A percentile compares a stretch with the other conserved stretches of the same genome.
phyloP scores from a whole-genome alignment of 2,888 invertebrate species.

The Pegoplata infirma region DNA sequence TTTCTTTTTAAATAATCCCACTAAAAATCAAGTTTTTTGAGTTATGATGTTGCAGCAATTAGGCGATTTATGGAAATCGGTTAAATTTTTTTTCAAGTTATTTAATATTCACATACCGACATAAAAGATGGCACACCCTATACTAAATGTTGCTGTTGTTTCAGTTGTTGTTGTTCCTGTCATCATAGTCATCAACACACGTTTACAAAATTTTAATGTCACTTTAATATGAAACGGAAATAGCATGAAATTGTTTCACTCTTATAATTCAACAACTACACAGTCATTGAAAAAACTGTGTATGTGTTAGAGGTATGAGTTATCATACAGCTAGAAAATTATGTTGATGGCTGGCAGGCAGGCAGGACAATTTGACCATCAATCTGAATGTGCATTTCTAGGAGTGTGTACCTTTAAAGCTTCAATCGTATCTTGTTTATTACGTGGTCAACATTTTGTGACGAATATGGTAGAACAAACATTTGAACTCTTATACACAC shows the following conservation, averaged over 20 bases:
- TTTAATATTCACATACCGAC: no score
- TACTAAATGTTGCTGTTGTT: slow-evolving; percentile 34
- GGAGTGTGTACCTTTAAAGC: slow-evolving; percentile 18
- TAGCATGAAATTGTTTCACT: slow-evolving; percentile 64
- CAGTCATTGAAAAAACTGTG: background rate
- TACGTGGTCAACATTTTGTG: slow-evolving; percentile 56
- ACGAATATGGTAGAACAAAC: slow-evolving; percentile 49
- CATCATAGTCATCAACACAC: slow-evolving; percentile 53
- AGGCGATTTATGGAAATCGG: no score
- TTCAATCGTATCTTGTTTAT: slow-evolving; percentile 52
- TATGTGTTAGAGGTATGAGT: background rate
- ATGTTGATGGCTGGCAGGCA: slow-evolving; percentile 35
- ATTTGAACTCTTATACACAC: slow-evolving; percentile 17
- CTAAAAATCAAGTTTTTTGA: no score
- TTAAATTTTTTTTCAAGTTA: no score
- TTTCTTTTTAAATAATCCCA: no score
- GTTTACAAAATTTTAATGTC: slow-evolving; percentile 64
- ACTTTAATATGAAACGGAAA: slow-evolving; percentile 66
- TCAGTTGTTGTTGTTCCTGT: slow-evolving; percentile 46
- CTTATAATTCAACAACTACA: slow-evolving; percentile 31
- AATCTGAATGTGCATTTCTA: slow-evolving; percentile 19
- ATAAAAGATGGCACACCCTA: no score
- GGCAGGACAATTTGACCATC: slow-evolving; percentile 38
- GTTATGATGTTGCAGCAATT: no score
- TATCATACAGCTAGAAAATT: background rate